These are phyloP conservation scores for Cheilinus undulatus DNA, from an alignment of 2,113 vertebrate species.

Conservation along the genomic window DNA sequence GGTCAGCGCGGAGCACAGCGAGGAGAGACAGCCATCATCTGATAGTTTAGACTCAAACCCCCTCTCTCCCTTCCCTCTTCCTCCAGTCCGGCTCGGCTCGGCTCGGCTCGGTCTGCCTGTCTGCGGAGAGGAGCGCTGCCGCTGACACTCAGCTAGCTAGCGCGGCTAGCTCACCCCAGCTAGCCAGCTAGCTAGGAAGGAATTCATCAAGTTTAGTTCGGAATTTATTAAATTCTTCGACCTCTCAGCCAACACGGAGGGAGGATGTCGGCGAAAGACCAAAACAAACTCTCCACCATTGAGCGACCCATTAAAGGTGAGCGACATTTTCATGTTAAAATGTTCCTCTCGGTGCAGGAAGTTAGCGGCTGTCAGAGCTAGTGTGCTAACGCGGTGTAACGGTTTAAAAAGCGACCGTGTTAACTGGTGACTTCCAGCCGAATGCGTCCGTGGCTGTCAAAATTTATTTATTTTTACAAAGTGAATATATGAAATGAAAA, in stretches of 20 bases:
- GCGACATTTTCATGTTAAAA: background rate
- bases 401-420: too few species aligned
- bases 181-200: conserved; percentile 75
- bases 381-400: conserved; percentile 29
- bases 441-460: too few species aligned
- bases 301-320: conserved; percentile 90
- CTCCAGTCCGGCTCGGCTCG: conserved; percentile 28
- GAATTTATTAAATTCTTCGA: conserved; percentile 36
- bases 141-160: conserved; percentile 61
- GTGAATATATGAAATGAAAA: too few species aligned
- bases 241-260: conserved; percentile 23
- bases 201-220: conserved; percentile 51
- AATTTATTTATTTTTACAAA: too few species aligned
- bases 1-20: conserved; percentile 49
- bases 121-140: conserved; percentile 48
- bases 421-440: too few species aligned
- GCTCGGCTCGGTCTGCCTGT: conserved; percentile 49
- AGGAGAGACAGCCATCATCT: conserved; percentile 46
- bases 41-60: conserved; percentile 23
- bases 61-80: conserved; percentile 29
- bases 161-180: conserved; percentile 74
- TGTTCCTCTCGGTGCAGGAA: conserved; percentile 48
- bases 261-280: conserved; percentile 87
- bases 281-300: conserved; percentile 84
- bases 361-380: conserved; percentile 33